Percentiles rank a stretch among this genome's conserved stretches.
Conservation (phyloP, 2,113 vertebrate species). For the Semicossyphus pulcher region DNA sequence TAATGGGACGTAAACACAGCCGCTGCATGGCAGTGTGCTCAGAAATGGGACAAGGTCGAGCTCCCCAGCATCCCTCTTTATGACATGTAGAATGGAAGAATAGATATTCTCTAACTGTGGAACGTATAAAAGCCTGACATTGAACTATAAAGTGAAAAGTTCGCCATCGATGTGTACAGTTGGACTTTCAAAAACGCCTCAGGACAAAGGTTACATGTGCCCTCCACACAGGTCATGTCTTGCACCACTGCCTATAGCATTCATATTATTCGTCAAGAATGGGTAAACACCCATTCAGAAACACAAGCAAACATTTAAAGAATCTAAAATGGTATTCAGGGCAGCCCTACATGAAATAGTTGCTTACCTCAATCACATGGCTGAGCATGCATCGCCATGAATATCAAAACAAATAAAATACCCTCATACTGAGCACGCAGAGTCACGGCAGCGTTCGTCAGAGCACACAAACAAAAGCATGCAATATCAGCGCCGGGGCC, state of each 20-base stretch:
- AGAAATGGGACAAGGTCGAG: not conserved
- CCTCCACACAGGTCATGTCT: not conserved
- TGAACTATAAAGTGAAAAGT: not conserved
- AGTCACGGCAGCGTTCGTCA: not conserved
- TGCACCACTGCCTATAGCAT: not conserved
- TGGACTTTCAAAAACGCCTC: not conserved
- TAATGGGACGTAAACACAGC: not conserved
- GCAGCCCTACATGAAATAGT: slow-evolving; percentile 20
- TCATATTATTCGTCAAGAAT: too few relatives aligned
- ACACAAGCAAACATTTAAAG: slow-evolving; percentile 15
- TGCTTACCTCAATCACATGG: slow-evolving; percentile 32
- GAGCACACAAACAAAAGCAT: slow-evolving; percentile 56
- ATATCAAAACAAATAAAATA: slow-evolving; percentile 56
- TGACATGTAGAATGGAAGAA: not conserved
- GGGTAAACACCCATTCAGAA: too few relatives aligned
- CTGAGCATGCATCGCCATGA: not conserved
- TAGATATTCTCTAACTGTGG: not conserved
- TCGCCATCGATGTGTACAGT: not conserved
- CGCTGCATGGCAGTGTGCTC: not conserved
- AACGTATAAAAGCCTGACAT: not conserved
- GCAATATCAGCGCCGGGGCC: slow-evolving; percentile 52
- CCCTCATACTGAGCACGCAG: not conserved
- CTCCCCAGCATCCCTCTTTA: not conserved
- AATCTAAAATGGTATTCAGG: slow-evolving; percentile 1
- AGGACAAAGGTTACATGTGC: too few relatives aligned